phyloP scores from a whole-genome alignment of 2,888 invertebrate genomes.

The Ophion slaviceki region DNA sequence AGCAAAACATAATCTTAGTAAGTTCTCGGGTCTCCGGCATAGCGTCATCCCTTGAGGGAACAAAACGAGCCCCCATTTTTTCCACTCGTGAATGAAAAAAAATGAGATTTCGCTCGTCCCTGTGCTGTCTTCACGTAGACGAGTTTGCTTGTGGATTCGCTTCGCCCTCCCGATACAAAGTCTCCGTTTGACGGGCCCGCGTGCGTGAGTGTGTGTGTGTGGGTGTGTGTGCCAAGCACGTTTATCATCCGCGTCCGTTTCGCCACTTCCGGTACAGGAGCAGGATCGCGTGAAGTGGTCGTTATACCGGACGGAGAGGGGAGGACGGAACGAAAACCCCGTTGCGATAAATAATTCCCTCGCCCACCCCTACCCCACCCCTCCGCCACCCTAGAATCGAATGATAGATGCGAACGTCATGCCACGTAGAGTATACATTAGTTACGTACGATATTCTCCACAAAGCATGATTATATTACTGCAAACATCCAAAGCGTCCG shows the following conservation, averaged over 20 bases:
- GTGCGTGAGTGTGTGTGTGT: not conserved
- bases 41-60: not conserved
- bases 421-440: conserved; percentile 38
- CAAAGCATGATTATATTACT: conserved; percentile 56
- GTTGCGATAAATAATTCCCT: conserved; percentile 52
- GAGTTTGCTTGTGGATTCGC: conserved; percentile 50
- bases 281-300: conserved; percentile 29
- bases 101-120: conserved; percentile 35
- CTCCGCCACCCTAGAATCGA: conserved; percentile 45
- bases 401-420: conserved; percentile 62
- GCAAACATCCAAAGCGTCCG: conserved; percentile 41
- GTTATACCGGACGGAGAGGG: conserved; percentile 7
- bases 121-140: conserved; percentile 40
- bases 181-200: not conserved
- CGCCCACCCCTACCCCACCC: not conserved
- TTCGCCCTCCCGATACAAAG: conserved; percentile 36
- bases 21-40: not conserved
- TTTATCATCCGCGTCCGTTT: conserved; percentile 57
- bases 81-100: not conserved
- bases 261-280: conserved; percentile 49
- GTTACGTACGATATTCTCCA: conserved; percentile 42
- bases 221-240: conserved; percentile 46
- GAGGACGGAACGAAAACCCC: conserved; percentile 48
- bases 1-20: too few species aligned
- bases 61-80: not conserved